Conservation (phyloP, 2,888 invertebrate species). For the Dicyrtomina minuta region DNA sequence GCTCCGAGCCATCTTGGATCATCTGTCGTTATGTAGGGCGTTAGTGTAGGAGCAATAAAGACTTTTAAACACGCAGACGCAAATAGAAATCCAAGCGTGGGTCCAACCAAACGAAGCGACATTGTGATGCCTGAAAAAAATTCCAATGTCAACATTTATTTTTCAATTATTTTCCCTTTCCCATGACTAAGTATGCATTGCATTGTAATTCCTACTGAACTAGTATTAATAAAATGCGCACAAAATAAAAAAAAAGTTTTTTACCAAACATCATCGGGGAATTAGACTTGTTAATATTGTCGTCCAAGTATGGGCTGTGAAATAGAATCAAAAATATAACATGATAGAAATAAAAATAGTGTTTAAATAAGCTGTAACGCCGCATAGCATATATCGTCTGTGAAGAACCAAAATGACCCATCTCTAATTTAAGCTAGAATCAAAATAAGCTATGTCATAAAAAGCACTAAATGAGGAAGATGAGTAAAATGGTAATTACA, state of each 20-base stretch:
- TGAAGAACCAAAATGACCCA: no score
- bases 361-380: no score
- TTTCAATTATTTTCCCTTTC: neutral
- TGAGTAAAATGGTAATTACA: no score
- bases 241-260: neutral
- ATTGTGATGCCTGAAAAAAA: slow-evolving; percentile 53
- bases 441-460: no score
- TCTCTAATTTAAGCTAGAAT: no score
- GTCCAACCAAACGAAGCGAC: slow-evolving; percentile 55
- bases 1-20: slow-evolving; percentile 63
- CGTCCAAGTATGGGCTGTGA: slow-evolving; percentile 70
- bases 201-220: neutral
- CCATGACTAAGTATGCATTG: neutral
- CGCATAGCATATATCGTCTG: no score
- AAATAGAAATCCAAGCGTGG: slow-evolving; percentile 56
- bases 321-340: no score
- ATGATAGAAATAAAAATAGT: no score
- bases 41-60: slow-evolving; percentile 55
- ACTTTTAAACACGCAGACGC: slow-evolving; percentile 55
- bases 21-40: slow-evolving; percentile 55
- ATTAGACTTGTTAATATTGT: slow-evolving; percentile 67
- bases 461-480: no score
- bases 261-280: slow-evolving; percentile 65
- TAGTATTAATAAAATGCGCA: neutral
- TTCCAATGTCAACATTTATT: neutral